Evolutionary conservation across 2,797 vertebrate species (phyloP).

Genomic region (Tarsius wallacei): DNA sequence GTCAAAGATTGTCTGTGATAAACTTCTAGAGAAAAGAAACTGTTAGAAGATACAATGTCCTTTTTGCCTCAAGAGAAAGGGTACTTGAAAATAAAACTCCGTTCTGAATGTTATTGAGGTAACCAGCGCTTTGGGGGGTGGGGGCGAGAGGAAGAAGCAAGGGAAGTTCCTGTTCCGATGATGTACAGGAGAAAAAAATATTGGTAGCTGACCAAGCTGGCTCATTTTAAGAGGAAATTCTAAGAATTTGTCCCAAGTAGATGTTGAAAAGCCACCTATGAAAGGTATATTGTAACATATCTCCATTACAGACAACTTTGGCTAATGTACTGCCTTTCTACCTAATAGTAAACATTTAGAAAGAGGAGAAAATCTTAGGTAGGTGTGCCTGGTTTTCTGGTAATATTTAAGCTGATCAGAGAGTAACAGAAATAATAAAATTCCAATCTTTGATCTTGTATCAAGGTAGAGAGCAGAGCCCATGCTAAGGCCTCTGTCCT

Average conservation of each 20-base stretch:
- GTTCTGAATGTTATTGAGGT: slow-evolving; percentile 5
- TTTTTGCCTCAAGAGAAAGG: slow-evolving; percentile 46
- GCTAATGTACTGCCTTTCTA: not conserved
- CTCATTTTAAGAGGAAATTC: slow-evolving; percentile 25
- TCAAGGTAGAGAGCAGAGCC: not conserved
- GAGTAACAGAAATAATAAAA: not conserved
- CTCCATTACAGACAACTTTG: not conserved
- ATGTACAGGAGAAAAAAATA: not conserved
- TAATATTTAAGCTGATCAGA: not conserved
- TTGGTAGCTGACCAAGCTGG: not conserved
- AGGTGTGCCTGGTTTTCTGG: not conserved
- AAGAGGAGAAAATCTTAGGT: not conserved
- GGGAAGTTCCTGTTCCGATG: not conserved
- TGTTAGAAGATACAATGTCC: not conserved
- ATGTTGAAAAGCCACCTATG: not conserved
- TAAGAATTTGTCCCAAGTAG: not conserved
- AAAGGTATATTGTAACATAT: not conserved
- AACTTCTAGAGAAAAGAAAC: slow-evolving; percentile 29
- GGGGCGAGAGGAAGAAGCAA: no score
- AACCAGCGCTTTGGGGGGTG: not conserved
- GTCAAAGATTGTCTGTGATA: slow-evolving; percentile 17
- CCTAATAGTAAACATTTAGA: not conserved
- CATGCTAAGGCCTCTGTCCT: not conserved
- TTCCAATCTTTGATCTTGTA: not conserved
- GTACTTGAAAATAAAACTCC: not conserved